Percentiles rank a stretch among this genome's conserved stretches.
phyloP scores from a whole-genome alignment of 2,888 invertebrate species.

The Thera obeliscata region DNA sequence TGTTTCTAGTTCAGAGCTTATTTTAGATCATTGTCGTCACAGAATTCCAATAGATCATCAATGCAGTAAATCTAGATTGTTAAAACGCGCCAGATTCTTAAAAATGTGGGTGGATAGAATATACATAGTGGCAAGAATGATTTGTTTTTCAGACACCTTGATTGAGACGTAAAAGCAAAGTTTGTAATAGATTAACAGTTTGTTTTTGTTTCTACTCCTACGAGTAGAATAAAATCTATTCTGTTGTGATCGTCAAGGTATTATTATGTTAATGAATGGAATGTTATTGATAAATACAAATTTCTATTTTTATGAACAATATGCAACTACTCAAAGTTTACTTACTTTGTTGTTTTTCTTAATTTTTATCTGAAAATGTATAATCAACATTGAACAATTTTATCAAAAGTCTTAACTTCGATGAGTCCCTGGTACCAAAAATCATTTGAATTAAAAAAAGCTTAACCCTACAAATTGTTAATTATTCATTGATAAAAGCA shows the following conservation, averaged over 20 bases:
- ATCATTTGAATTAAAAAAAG: not conserved
- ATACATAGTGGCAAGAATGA: not conserved
- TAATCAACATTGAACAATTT: no score
- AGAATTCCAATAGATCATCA: slow-evolving; percentile 5
- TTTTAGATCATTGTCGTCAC: slow-evolving; percentile 27
- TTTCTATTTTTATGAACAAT: no score
- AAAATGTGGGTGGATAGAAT: slow-evolving; percentile 1
- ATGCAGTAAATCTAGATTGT: not conserved
- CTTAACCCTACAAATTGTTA: not conserved
- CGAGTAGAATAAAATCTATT: no score
- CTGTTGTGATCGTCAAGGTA: no score
- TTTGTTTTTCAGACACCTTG: not conserved
- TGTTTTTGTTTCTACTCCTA: no score
- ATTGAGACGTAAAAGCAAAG: not conserved
- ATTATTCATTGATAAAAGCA: slow-evolving; percentile 28
- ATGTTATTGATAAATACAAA: no score
- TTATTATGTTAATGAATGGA: no score
- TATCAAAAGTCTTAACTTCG: no score
- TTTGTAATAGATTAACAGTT: no score
- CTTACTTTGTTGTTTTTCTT: no score
- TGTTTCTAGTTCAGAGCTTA: slow-evolving; percentile 33
- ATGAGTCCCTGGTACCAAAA: not conserved
- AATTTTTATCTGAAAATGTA: no score
- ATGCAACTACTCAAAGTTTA: no score
- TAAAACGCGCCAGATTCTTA: not conserved